A percentile compares a stretch with the other conserved stretches of the same genome.
phyloP scores from a whole-genome alignment of 2,888 invertebrate genomes.

The Melinaea marsaeus region DNA sequence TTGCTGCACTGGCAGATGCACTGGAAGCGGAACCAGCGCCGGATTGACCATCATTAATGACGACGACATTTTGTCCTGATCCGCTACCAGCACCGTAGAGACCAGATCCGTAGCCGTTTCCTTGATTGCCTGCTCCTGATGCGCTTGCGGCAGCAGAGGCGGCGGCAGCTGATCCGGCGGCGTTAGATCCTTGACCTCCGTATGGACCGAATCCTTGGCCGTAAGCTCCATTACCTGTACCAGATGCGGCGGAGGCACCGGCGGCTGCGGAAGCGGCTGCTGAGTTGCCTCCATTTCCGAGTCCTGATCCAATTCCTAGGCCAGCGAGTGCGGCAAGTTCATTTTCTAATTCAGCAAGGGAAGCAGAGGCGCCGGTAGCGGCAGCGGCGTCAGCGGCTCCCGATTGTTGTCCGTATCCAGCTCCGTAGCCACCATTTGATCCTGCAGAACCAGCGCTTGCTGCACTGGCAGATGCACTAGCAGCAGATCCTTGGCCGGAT shows the following conservation, averaged over 20 bases:
- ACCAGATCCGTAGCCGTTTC: slow-evolving; percentile 9
- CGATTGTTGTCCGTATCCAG: slow-evolving; percentile 5
- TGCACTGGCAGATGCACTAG: slow-evolving; percentile 9
- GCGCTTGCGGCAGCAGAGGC: slow-evolving; percentile 19
- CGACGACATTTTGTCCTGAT: not conserved
- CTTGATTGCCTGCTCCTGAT: slow-evolving; percentile 9
- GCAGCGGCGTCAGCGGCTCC: slow-evolving; percentile 2
- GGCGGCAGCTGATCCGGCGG: slow-evolving; percentile 11
- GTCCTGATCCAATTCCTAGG: slow-evolving; percentile 1
- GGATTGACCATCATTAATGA: not conserved
- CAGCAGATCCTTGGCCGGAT: slow-evolving; percentile 9
- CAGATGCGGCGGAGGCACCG: slow-evolving; percentile 3
- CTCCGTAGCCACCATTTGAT: not conserved
- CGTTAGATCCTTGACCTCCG: slow-evolving; percentile 15
- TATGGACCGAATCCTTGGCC: slow-evolving; percentile 1
- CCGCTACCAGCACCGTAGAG: not conserved
- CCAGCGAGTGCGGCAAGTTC: slow-evolving; percentile 11
- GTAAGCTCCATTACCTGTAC: slow-evolving; percentile 16
- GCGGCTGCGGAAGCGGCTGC: slow-evolving; percentile 7
- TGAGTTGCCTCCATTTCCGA: slow-evolving; percentile 1
- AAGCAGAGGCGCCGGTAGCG: not conserved
- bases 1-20: slow-evolving; percentile 14
- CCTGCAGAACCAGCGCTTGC: slow-evolving; percentile 3
- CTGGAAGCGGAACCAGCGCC: slow-evolving; percentile 14
- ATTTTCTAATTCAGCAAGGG: not conserved